These are phyloP conservation scores for Stegostoma tigrinum DNA, from an alignment of 2,113 vertebrate genomes.

Conservation along the genomic window DNA sequence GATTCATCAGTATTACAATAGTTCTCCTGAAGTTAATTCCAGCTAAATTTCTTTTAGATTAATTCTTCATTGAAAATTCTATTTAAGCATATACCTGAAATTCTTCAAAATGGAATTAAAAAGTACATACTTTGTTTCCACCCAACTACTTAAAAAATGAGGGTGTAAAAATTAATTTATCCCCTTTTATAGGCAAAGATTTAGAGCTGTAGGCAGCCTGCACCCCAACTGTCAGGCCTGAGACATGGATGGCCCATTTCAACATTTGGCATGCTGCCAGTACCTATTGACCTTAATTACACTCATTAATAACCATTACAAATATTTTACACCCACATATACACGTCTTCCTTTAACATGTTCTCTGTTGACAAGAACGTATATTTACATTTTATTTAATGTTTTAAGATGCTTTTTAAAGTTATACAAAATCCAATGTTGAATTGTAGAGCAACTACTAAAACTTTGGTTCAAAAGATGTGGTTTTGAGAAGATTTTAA, in stretches of 20 bases:
- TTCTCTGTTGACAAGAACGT: background rate
- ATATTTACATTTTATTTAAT: background rate
- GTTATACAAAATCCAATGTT: background rate
- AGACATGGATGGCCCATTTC: background rate
- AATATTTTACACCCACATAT: conserved; percentile 7
- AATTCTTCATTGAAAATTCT: background rate
- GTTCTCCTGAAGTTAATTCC: background rate
- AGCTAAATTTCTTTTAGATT: background rate
- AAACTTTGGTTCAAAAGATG: background rate
- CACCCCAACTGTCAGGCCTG: background rate
- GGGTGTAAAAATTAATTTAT: background rate
- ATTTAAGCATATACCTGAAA: background rate
- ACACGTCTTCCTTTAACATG: background rate
- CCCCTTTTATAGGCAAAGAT: background rate
- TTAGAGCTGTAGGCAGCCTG: background rate
- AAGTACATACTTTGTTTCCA: background rate
- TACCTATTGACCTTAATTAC: background rate
- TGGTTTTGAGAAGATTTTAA: background rate
- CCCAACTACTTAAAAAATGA: background rate
- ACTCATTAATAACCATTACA: background rate
- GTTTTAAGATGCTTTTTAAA: background rate
- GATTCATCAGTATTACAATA: background rate
- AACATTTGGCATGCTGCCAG: background rate
- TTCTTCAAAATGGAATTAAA: background rate
- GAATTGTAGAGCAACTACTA: too few relatives aligned